Conservation (phyloP, 2,888 invertebrate species). For the Himalopsyche japonica region DNA sequence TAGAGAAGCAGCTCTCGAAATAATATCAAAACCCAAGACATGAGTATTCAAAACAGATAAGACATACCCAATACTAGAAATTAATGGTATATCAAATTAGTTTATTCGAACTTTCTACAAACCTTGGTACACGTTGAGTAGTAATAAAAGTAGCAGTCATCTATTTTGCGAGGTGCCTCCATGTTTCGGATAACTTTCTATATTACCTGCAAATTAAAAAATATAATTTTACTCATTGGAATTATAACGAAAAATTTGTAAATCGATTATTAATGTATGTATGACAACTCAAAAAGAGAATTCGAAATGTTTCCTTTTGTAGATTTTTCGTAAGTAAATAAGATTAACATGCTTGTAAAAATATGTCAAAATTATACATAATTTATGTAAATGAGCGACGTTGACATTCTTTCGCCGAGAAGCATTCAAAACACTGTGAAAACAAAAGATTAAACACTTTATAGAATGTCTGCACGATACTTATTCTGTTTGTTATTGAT, state of each 20-base stretch:
- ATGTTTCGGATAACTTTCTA: constrained; percentile 48
- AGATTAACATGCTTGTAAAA: background rate
- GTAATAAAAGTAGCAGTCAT: constrained; percentile 89
- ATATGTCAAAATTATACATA: background rate
- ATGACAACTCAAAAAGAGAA: too few species aligned
- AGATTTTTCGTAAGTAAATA: background rate
- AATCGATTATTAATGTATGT: too few species aligned
- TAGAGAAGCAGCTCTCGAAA: too few species aligned
- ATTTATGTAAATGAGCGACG: background rate
- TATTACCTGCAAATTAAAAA: background rate
- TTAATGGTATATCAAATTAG: too few species aligned
- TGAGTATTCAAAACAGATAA: too few species aligned
- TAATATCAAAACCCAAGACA: too few species aligned
- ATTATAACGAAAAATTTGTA: too few species aligned
- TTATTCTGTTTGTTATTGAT: background rate
- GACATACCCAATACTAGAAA: too few species aligned
- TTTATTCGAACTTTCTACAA: constrained; percentile 41
- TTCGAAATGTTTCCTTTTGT: background rate
- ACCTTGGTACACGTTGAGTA: constrained; percentile 87
- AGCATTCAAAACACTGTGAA: background rate
- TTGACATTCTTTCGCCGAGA: background rate
- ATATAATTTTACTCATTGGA: background rate
- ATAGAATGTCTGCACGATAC: background rate
- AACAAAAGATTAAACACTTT: background rate
- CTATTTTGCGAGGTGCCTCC: constrained; percentile 75